Evolutionary conservation across 2,113 vertebrate genomes (phyloP).

Genomic region (Oostethus manadensis): DNA sequence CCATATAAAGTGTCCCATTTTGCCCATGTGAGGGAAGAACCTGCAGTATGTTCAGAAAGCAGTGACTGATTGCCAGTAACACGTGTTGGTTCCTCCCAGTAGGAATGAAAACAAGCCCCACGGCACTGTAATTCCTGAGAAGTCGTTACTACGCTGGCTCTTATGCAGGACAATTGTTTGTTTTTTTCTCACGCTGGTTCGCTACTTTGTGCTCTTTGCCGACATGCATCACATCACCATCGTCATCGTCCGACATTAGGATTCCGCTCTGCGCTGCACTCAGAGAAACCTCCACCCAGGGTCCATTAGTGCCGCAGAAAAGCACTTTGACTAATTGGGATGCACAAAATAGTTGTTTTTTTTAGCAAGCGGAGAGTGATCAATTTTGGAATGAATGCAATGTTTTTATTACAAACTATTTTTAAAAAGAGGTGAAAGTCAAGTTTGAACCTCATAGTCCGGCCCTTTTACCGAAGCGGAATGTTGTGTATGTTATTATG

Average conservation of each 20-base stretch:
- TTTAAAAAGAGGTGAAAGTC: neutral
- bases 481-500: no score
- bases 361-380: slow-evolving; percentile 5
- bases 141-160: slow-evolving; percentile 53
- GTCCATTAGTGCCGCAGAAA: slow-evolving; percentile 56
- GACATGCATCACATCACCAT: slow-evolving; percentile 33
- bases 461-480: no score
- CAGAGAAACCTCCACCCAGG: slow-evolving; percentile 55
- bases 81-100: no score
- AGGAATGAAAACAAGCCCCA: neutral
- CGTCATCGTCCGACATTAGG: slow-evolving; percentile 50
- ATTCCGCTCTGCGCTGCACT: slow-evolving; percentile 58
- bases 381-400: slow-evolving; percentile 10
- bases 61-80: no score
- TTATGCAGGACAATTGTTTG: slow-evolving; percentile 48
- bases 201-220: slow-evolving; percentile 47
- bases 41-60: no score
- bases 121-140: slow-evolving; percentile 54
- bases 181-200: slow-evolving; percentile 24
- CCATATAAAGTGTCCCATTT: neutral
- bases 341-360: slow-evolving; percentile 33
- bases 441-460: no score
- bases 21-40: neutral
- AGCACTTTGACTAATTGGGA: slow-evolving; percentile 64
- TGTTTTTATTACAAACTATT: neutral